phyloP scores from a whole-genome alignment of 2,888 invertebrate species.

The Scaeva pyrastri region DNA sequence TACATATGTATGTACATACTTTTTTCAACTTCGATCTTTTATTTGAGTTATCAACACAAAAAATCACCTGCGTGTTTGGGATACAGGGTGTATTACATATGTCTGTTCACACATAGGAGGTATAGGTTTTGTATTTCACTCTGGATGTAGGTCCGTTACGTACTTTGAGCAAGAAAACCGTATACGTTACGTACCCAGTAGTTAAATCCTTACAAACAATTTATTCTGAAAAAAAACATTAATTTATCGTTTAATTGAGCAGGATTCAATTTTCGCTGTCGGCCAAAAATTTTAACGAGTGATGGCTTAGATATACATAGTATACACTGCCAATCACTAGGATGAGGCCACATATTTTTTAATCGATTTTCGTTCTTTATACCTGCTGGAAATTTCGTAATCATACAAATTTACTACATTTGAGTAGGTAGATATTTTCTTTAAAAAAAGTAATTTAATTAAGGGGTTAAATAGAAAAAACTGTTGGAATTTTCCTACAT shows the following conservation, averaged over 20 bases:
- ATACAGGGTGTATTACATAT: not conserved
- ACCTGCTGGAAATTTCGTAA: too few species aligned
- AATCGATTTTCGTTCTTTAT: too few species aligned
- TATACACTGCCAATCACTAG: too few species aligned
- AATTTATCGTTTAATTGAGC: slow-evolving; percentile 15
- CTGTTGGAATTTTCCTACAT: too few species aligned
- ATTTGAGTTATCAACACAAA: not conserved
- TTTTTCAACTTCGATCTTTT: not conserved
- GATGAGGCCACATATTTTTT: too few species aligned
- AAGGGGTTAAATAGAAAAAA: too few species aligned
- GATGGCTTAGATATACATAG: too few species aligned
- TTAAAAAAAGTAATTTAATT: too few species aligned
- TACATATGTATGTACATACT: not conserved
- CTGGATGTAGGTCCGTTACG: not conserved
- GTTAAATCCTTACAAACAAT: slow-evolving; percentile 26
- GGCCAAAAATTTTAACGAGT: slow-evolving; percentile 4
- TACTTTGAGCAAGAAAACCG: not conserved
- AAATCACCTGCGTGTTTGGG: slow-evolving; percentile 15
- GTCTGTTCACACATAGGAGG: not conserved
- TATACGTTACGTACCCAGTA: not conserved
- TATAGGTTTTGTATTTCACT: too few species aligned
- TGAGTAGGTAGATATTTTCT: too few species aligned
- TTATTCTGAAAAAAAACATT: slow-evolving; percentile 18
- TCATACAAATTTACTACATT: too few species aligned
- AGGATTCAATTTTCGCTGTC: slow-evolving; percentile 29